Conservation (phyloP, 2,113 vertebrate genomes). For the Vidua macroura region DNA sequence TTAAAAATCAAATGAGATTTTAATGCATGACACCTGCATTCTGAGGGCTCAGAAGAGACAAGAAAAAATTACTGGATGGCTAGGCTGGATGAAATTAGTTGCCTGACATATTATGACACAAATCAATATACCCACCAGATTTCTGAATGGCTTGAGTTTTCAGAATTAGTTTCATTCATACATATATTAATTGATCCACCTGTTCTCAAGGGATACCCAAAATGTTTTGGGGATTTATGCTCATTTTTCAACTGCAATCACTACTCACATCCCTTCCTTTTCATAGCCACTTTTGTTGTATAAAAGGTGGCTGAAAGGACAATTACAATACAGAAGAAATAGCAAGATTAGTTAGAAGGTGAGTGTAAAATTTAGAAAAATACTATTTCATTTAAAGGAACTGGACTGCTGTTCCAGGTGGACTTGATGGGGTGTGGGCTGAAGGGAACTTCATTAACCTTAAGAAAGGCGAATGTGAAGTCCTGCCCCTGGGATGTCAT, state of each 20-base stretch:
- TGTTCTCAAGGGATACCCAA: neutral
- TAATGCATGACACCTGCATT: neutral
- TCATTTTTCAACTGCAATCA: neutral
- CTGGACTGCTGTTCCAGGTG: neutral
- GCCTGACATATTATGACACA: neutral
- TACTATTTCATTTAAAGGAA: neutral
- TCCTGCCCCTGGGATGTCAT: neutral
- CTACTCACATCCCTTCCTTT: neutral
- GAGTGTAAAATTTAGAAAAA: neutral
- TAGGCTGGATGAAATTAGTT: neutral
- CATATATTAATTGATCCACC: neutral
- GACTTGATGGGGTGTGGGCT: neutral
- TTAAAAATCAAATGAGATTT: constrained; percentile 14
- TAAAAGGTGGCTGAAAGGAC: neutral
- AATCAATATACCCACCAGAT: neutral
- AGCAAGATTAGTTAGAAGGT: neutral
- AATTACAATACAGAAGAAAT: neutral
- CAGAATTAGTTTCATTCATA: neutral
- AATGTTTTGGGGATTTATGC: neutral
- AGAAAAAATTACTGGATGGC: neutral
- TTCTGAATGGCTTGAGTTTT: neutral
- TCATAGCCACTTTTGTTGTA: neutral
- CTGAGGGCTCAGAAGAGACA: neutral
- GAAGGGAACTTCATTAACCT: neutral
- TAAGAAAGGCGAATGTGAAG: neutral